Percentiles rank a stretch among this genome's conserved stretches.
Evolutionary conservation across 2,888 invertebrate genomes (phyloP).

Genomic region (Amphipyra berbera): DNA sequence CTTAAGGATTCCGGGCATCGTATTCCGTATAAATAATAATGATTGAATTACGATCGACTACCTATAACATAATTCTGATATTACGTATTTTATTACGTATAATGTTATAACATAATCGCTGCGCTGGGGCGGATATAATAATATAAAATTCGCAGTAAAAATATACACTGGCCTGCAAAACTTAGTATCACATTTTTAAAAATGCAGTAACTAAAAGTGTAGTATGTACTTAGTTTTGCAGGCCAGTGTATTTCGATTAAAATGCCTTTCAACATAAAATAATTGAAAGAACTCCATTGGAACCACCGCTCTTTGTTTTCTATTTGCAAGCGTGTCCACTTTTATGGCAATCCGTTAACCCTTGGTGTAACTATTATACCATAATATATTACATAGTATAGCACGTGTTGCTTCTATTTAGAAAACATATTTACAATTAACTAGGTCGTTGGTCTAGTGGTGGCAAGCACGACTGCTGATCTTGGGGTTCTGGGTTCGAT

Average conservation of each 20-base stretch:
- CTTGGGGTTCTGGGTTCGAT: too few species aligned
- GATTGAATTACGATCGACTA: not conserved
- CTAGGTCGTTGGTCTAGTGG: too few species aligned
- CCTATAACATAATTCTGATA: not conserved
- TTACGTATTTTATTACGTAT: not conserved
- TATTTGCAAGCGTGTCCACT: conserved; percentile 2
- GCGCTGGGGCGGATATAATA: not conserved
- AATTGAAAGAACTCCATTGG: not conserved
- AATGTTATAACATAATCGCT: not conserved
- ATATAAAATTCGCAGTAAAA: not conserved
- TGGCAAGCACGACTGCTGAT: too few species aligned
- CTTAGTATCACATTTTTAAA: too few species aligned
- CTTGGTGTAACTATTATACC: conserved; percentile 7
- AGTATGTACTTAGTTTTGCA: too few species aligned
- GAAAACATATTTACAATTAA: too few species aligned
- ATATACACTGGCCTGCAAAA: too few species aligned
- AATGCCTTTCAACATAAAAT: conserved; percentile 1
- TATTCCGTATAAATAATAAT: too few species aligned
- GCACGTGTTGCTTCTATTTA: conserved; percentile 7
- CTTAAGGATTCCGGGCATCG: too few species aligned
- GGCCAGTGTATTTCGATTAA: conserved; percentile 16
- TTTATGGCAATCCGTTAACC: not conserved
- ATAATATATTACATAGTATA: not conserved
- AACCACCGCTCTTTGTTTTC: conserved; percentile 19
- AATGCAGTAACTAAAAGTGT: too few species aligned